Base-by-base conservation (phyloP, 2,797 vertebrate genomes). In the Anguilla obscura region DNA sequence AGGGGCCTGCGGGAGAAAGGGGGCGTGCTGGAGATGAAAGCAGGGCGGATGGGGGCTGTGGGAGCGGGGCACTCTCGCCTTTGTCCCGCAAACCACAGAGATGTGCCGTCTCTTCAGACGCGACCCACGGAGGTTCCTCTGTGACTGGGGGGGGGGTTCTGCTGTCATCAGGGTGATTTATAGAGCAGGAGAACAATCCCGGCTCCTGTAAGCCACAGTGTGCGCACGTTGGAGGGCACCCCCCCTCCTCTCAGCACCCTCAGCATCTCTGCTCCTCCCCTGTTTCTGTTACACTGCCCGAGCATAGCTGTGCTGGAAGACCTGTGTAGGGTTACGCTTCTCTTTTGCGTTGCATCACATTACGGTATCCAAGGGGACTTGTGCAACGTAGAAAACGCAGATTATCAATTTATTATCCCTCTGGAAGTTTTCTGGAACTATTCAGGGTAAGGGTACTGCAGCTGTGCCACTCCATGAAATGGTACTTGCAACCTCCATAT, bases 161-260 rank as follows among this genome's bases (percentile, higher is more conserved):
- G 93, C 91, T 96, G 94, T 94, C 93, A 94, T 88, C 85, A 71
- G 63, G 91, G 91, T 95, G 94, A 96, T 96, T 95, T 92, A 95
- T 95, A 90, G 90, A 82, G 40, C 79, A n/a, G 79, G 79, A 82
- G 79, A 82, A 82, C 79, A 82, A 82, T 50, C 40, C 79, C 10
- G 45, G 8, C 79, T n/a, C 45, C 79, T 82, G 79, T 82, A 82
- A 50, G 79, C 45, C 45, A n/a, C 45, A 24, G 5, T 12, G 79
- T 82, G 79, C 5, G 14, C 33, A 36, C 8, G 33, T 36, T 14
- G 12, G 27, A 76, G 63, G 63, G 24, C 30, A 16, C 52, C 5
- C 5, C 56, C 63, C 63, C n/a, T 69, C 9, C 7, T 18, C 16
- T 21, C 60, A 63, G 60, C 60, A 63, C 63, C 63, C n/a, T 69